Evolutionary conservation across 1,140 invertebrate species (phyloP).

Genomic region (Steinernema feltiae): DNA sequence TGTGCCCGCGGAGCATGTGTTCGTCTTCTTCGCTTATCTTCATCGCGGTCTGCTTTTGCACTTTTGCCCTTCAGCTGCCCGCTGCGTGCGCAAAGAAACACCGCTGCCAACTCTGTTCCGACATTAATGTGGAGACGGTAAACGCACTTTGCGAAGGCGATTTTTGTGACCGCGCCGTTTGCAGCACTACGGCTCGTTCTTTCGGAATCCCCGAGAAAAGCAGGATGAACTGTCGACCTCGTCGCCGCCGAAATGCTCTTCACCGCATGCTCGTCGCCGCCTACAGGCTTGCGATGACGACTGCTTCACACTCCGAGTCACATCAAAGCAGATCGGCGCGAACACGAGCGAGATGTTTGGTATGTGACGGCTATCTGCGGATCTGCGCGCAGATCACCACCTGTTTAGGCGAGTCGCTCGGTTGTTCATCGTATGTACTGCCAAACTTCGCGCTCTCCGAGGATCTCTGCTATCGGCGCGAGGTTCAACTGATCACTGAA

Average conservation of each 20-base stretch:
- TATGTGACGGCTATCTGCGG: background rate
- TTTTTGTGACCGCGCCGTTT: background rate
- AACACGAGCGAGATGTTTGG: background rate
- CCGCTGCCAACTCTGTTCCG: background rate
- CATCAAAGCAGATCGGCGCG: background rate
- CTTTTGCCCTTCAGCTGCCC: background rate
- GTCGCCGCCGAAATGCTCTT: conserved; percentile 2
- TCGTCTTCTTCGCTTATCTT: background rate
- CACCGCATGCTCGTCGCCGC: background rate
- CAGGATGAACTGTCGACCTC: background rate
- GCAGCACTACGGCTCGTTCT: background rate
- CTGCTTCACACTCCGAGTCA: conserved; percentile 1
- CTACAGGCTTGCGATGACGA: background rate
- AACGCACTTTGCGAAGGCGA: background rate
- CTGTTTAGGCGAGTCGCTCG: background rate
- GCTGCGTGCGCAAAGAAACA: background rate
- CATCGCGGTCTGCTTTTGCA: background rate
- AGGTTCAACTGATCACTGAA: background rate
- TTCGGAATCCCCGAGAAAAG: background rate
- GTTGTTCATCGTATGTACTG: background rate
- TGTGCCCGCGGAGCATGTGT: no score
- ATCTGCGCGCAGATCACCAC: background rate
- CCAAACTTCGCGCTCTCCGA: background rate
- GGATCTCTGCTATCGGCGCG: background rate
- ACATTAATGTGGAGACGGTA: background rate